Conservation (phyloP, 2,113 vertebrate genomes). For the rat (Rattus norvegicus) region GRCr8 NC_086019.1:151374001-151374500, state of each 20-base stretch:
- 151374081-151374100: not conserved
- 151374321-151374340: not conserved
- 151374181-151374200: conserved; percentile 22
- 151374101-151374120: not conserved
- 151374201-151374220: not conserved
- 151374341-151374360: not conserved
- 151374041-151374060: not conserved
- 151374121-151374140: not conserved
- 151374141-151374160: not conserved
- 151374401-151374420: not conserved
- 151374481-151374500: conserved; percentile 37
- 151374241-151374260: not conserved
- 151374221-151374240: not conserved
- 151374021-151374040: not conserved
- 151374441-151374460: not conserved
- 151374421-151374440: not conserved
- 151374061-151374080: not conserved
- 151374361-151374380: not conserved
- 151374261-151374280: not conserved
- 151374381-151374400: not conserved
- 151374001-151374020: not conserved
- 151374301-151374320: not conserved
- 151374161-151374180: not conserved
- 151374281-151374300: not conserved
- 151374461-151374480: not conserved